Percentiles rank a stretch among this genome's conserved stretches.
Conservation (phyloP, 2,113 vertebrate species). For the Callipepla squamata region DNA sequence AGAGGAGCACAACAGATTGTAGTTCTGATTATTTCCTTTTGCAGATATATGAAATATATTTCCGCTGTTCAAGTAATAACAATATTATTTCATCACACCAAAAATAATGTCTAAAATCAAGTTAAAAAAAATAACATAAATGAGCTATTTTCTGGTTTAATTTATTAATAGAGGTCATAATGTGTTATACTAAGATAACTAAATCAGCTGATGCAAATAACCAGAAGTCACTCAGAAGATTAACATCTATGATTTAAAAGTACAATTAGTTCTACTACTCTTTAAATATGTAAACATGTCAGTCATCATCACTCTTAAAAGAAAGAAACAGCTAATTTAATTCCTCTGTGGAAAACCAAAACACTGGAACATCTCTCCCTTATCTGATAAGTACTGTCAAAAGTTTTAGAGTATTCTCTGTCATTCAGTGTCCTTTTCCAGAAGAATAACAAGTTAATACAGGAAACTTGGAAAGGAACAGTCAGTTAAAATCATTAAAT, state of each 20-base stretch:
- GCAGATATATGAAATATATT: not conserved
- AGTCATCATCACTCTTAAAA: not conserved
- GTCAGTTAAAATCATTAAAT: fast-evolving
- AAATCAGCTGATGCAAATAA: conserved; percentile 18
- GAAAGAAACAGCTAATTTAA: not conserved
- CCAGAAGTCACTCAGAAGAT: conserved; percentile 37
- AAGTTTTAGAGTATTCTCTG: not conserved
- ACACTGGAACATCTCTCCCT: not conserved
- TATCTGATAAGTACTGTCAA: not conserved
- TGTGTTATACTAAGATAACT: not conserved
- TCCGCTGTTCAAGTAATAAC: not conserved
- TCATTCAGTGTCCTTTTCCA: not conserved
- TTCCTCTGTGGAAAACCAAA: not conserved
- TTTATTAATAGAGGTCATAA: not conserved
- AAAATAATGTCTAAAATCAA: not conserved
- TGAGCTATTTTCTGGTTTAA: not conserved
- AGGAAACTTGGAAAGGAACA: fast-evolving
- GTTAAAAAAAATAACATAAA: not conserved
- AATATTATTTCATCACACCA: not conserved
- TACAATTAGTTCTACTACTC: not conserved
- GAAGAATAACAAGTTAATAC: not conserved
- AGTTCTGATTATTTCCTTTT: not conserved
- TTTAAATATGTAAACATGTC: not conserved
- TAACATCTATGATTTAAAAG: not conserved
- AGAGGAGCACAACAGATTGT: not conserved